Conservation (phyloP, 92 coral and sea anemone genomes). For the Palythoa grandis region DNA sequence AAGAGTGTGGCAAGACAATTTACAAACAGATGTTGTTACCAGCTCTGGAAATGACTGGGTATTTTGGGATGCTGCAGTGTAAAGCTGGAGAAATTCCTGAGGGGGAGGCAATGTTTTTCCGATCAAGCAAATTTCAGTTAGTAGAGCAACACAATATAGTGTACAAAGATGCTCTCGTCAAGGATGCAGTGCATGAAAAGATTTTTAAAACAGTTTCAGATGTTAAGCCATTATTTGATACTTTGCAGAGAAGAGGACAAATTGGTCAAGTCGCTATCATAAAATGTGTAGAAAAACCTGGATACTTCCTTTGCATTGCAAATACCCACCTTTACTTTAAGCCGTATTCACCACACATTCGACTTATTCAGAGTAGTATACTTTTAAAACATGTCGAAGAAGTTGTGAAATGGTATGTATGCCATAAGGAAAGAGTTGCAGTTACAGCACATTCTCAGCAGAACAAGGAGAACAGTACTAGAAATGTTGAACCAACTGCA, state of each 20-base stretch:
- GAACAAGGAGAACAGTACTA: neutral
- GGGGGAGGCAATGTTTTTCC: constrained; percentile 89
- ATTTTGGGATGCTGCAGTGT: constrained; percentile 70
- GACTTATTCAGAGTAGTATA: constrained; percentile 79
- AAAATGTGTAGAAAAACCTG: constrained; percentile 49
- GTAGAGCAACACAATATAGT: constrained; percentile 71
- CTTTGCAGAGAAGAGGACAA: constrained; percentile 68
- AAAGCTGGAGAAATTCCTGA: constrained; percentile 92
- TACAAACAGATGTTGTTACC: constrained; percentile 69
- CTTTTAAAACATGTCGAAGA: constrained; percentile 70
- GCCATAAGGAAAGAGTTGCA: neutral
- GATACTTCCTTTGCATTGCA: constrained; percentile 70
- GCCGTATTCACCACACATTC: constrained; percentile 85
- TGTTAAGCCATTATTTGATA: constrained; percentile 66
- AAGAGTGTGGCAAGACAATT: constrained; percentile 86
- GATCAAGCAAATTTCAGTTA: constrained; percentile 74
- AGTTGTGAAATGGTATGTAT: constrained; percentile 50
- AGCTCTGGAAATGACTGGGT: constrained; percentile 77
- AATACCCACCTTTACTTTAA: constrained; percentile 90
- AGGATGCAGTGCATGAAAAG: constrained; percentile 63
- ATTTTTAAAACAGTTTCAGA: constrained; percentile 71
- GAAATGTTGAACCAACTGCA: neutral
- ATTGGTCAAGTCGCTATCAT: constrained; percentile 78
- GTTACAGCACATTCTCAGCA: neutral
- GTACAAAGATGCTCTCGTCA: constrained; percentile 62